These are phyloP conservation scores for Caranx melampygus DNA, from an alignment of 2,113 vertebrate genomes.

Conservation along the genomic window DNA sequence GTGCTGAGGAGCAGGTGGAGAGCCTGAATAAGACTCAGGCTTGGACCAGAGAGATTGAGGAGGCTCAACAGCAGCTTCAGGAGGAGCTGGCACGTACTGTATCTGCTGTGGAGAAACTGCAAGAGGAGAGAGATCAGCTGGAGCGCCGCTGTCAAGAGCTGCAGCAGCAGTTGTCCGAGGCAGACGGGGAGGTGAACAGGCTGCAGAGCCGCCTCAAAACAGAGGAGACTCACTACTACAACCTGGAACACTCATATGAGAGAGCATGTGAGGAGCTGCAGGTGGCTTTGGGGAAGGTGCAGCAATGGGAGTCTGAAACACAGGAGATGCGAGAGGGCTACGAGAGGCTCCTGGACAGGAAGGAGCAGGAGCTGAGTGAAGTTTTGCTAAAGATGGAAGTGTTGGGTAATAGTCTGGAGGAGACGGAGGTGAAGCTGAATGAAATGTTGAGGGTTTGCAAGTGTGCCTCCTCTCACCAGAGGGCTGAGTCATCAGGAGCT, in stretches of 20 bases:
- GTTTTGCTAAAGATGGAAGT: slow-evolving; percentile 89
- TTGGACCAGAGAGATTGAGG: slow-evolving; percentile 60
- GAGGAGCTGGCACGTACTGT: slow-evolving; percentile 67
- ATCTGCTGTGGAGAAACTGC: slow-evolving; percentile 80
- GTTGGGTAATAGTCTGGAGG: slow-evolving; percentile 88
- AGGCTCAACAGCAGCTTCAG: slow-evolving; percentile 75
- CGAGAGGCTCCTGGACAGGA: slow-evolving; percentile 84
- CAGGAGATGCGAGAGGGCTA: slow-evolving; percentile 86
- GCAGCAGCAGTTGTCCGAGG: slow-evolving; percentile 84
- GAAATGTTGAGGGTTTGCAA: slow-evolving; percentile 63
- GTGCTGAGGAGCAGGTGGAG: slow-evolving; percentile 70
- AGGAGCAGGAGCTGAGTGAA: slow-evolving; percentile 90
- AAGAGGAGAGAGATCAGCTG: slow-evolving; percentile 86
- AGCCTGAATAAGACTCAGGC: slow-evolving; percentile 46
- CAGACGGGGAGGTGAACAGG: slow-evolving; percentile 80
- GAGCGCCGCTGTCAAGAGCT: slow-evolving; percentile 87
- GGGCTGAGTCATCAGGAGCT: slow-evolving; percentile 65
- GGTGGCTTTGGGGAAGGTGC: slow-evolving; percentile 80
- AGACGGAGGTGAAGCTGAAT: slow-evolving; percentile 85
- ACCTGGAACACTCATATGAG: slow-evolving; percentile 87
- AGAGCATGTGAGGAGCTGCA: slow-evolving; percentile 86
- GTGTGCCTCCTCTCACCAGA: slow-evolving; percentile 31
- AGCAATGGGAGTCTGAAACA: slow-evolving; percentile 86
- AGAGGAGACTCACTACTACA: slow-evolving; percentile 88
- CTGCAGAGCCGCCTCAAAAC: slow-evolving; percentile 86